Evolutionary conservation across 2,888 invertebrate genomes (phyloP), one percentile per base, ranked within the genome.

Genomic region (Camptogramma bilineatum): DNA sequence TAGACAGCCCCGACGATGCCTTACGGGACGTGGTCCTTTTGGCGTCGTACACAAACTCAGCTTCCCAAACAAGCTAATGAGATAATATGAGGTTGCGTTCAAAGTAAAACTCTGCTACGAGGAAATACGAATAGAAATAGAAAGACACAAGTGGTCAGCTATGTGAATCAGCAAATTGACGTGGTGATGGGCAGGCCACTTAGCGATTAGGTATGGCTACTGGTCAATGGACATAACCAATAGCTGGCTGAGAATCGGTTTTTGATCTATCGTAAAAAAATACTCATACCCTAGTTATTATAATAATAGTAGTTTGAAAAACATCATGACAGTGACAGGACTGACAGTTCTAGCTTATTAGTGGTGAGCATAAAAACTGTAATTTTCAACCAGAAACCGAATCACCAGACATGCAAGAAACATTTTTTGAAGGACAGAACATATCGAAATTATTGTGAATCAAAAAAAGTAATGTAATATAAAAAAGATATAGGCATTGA

Each of bases 121-220:
- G 18, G 28, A 47, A 55, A 46, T 28, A n/a, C 28, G 18, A 31
- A 10, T 47, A 47, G 18, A 55, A 46, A 47, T 55, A 55, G 44
- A 46, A 47, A 28, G 7, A 55, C 4, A 10, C 47, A 55, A 55
- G 46, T 55, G 31, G 18, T 31, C 44, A 54, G 18, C 46, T 17
- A 46, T 55, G 17, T 44, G 28, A 31, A 46, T 46, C 46, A 47
- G 28, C 46, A 55, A 55, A 55, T 55, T 55, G 55, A 55, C 55
- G 31, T 47, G 1, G 55, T 31, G 46, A 55, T 55, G 18, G 55
- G 46, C 55, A 55, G 46, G n/a, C 46, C 55, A 55, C 55, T 55
- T 55, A 47, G 5, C 13, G 18, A 53, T 39, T 52, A n/a, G n/a
- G 31, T 24, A 46, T 46, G n/a, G 39, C 19, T 31, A 34, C 34